Evolutionary conservation across 2,113 vertebrate species (phyloP), one percentile per base, ranked within the genome.

Genomic region (Lampris incognitus): DNA sequence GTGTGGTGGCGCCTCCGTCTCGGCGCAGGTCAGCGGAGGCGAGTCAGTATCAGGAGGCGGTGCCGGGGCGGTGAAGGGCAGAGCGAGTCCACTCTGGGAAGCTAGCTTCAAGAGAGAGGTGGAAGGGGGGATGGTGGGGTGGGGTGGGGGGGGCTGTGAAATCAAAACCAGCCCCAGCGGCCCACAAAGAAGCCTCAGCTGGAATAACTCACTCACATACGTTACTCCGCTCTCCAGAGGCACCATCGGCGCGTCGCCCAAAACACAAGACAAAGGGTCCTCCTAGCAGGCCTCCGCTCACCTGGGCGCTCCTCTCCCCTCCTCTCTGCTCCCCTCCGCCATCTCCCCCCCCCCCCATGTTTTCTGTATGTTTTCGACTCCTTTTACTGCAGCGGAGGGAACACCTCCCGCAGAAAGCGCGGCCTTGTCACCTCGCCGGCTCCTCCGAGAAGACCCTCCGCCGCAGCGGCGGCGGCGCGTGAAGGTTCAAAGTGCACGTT

Each of bases 191-290:
- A 87, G 77, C 76, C 84, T 90, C 91, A 90, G 88, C 86, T 91
- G 89, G 90, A 92, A 92, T 79, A 87, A 89, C 84, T 94, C 88
- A 90, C 88, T 88, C 85, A 83, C 85, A 91, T 92, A 93, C 84
- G 91, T 90, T 92, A 89, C 91, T 91, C 82, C 85, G 76, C 79
- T 84, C 78, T 80, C 68, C 71, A 77, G 82, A 87, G 74, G 76
- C 72, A 74, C 79, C 79, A 66, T 71, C 80, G 84, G 76, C 65
- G 9, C 81, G 73, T 87, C 87, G 24, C 24, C 66, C 60, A 66
- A 80, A 83, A 79, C 40, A 41, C 61, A 64, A 66, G 64, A 82
- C 62, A 81, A 13, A 52, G 66, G 66, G 81, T 73, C 69, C 65
- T 41, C 58, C 57, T 72, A 62, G 46, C 69, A 68, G 65, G 78